A percentile compares a stretch with the other conserved stretches of the same genome.
Conservation (phyloP, 2,888 invertebrate genomes). For the Colletes collaris region DNA sequence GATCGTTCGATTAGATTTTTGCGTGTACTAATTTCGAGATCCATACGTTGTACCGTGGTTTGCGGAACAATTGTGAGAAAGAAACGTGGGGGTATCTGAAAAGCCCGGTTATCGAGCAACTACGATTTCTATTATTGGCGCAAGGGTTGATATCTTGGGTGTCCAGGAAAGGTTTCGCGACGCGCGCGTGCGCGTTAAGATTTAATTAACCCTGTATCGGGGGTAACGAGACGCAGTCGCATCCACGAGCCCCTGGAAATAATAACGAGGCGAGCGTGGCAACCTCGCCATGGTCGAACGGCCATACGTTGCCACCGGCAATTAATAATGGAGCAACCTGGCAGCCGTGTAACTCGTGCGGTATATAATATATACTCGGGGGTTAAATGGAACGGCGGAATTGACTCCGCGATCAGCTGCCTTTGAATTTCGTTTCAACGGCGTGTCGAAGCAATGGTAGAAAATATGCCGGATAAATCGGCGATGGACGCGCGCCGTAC, state of each 20-base stretch:
- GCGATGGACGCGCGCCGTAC: not conserved
- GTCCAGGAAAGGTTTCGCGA: no score
- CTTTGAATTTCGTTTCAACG: conserved; percentile 34
- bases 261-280: conserved; percentile 5
- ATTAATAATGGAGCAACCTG: conserved; percentile 29
- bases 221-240: conserved; percentile 13
- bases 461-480: conserved; percentile 16
- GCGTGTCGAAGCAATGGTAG: not conserved
- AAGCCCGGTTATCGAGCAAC: no score
- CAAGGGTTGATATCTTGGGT: no score
- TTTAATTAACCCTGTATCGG: conserved; percentile 21
- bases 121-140: no score
- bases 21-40: no score
- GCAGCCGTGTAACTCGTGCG: conserved; percentile 6
- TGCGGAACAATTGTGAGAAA: no score
- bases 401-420: conserved; percentile 7
- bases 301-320: conserved; percentile 18
- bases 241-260: conserved; percentile 8
- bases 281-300: conserved; percentile 11
- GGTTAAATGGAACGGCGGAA: conserved; percentile 27
- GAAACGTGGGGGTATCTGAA: no score
- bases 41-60: no score
- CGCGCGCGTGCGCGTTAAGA: conserved; percentile 5
- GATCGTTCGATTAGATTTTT: no score
- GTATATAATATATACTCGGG: not conserved